These are phyloP conservation scores for Blastomussa wellsi DNA, from an alignment of 92 coral and sea anemone genomes.

Conservation along the genomic window DNA sequence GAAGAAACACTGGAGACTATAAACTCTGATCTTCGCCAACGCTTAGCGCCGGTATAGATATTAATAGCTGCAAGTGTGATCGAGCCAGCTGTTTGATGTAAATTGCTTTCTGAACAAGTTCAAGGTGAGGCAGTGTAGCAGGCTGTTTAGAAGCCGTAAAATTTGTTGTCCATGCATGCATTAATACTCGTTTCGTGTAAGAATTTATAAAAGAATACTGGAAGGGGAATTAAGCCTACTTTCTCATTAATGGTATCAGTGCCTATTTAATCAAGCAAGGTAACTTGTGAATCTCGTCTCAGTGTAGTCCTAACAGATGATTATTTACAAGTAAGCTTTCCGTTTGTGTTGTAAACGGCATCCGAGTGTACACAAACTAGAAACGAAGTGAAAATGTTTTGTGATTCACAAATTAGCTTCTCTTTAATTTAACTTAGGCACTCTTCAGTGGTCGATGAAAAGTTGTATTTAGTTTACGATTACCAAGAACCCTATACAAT, in stretches of 20 bases:
- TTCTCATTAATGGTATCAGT: background rate
- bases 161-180: conserved; percentile 1
- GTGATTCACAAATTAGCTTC: background rate
- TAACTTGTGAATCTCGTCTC: background rate
- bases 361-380: background rate
- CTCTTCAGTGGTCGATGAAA: background rate
- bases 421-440: background rate
- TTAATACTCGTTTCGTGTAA: background rate
- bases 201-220: background rate
- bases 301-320: background rate
- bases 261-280: background rate
- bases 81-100: conserved; percentile 1
- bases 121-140: conserved; percentile 16
- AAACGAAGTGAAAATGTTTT: background rate
- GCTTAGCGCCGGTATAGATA: background rate
- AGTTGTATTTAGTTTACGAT: background rate
- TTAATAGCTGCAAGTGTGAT: background rate
- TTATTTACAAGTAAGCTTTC: background rate
- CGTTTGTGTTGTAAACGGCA: background rate
- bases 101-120: background rate
- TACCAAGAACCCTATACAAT: background rate
- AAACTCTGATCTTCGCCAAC: conserved; percentile 4
- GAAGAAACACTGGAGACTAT: conserved; percentile 3
- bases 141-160: conserved; percentile 5
- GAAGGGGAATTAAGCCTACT: conserved; percentile 1